Evolutionary conservation across 2,113 vertebrate species (phyloP).

Genomic region (Microtus ochrogaster): DNA sequence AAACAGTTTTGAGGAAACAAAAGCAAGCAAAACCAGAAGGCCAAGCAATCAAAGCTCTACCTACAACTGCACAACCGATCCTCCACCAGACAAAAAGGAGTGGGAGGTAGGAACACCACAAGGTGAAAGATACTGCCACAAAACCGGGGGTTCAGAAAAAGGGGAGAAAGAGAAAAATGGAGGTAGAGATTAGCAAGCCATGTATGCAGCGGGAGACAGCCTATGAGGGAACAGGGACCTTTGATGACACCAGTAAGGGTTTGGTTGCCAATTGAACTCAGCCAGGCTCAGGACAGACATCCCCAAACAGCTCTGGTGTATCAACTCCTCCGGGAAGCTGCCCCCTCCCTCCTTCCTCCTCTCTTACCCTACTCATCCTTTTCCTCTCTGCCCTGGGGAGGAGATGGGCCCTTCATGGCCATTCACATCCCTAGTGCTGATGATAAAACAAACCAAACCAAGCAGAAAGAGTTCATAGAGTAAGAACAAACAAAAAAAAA

Average conservation of each 20-base stretch:
- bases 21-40: neutral
- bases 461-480: neutral
- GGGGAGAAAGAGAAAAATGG: neutral
- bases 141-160: neutral
- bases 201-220: neutral
- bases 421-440: neutral
- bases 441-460: neutral
- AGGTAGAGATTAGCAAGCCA: neutral
- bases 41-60: neutral
- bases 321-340: neutral
- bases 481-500: neutral
- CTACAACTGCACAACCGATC: neutral
- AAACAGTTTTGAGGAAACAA: neutral
- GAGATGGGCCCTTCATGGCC: neutral
- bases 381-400: neutral
- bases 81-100: accelerated
- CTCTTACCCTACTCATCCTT: neutral
- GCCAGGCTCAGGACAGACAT: neutral
- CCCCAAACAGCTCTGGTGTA: neutral
- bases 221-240: neutral
- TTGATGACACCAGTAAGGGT: too few relatives aligned
- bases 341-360: too few relatives aligned
- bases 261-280: neutral
- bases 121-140: neutral
- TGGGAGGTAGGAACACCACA: neutral